Evolutionary conservation across 2,113 vertebrate species (phyloP), one percentile per base, ranked within the genome.

Genomic region (Cyanistes caeruleus): DNA sequence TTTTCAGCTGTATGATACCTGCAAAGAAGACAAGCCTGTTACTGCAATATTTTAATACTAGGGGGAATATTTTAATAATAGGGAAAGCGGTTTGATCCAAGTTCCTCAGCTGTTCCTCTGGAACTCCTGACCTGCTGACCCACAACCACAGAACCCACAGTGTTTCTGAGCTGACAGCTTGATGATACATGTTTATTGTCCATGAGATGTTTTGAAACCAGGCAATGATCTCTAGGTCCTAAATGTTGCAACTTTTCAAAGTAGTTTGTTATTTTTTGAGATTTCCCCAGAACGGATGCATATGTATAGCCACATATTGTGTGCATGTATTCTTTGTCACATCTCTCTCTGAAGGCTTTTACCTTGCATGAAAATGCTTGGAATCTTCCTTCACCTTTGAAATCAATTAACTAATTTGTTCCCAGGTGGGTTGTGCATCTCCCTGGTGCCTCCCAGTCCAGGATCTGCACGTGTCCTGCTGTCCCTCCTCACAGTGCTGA

Each of bases 161-260:
- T 75, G 43, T 39, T 55, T 91, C 83, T 84, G 60, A 91, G 62
- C 48, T 59, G 77, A 56, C 73, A 75, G 30, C 69, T 81, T 81
- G 39, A 55, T 90, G 68, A 77, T 55, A 78, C 60, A 62, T 96
- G 20, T 27, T 75, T 93, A 48, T 67, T 91, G 46, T 95, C 73
- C 33, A 5, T 51, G 21, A 62, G 87, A 58, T 70, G 64, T 78
- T 94, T 95, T 95, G 87, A 93, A 77, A 77, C 52, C 8, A 7
- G 41, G 13, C 55, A 48, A 31, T 55, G 51, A 51, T 87, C 20
- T 84, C 51, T 27, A 43, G 7, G 35, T 92, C 64, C 37, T 84
- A 78, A 81, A 81, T 43, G 25, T 51, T 84, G 64, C 60, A 74
- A 33, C 14, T 77, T 93, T 84, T 69, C 67, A 19, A 39, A 73